Conservation (phyloP, 2,888 invertebrate genomes). For the Dexiosoma caninum region DNA sequence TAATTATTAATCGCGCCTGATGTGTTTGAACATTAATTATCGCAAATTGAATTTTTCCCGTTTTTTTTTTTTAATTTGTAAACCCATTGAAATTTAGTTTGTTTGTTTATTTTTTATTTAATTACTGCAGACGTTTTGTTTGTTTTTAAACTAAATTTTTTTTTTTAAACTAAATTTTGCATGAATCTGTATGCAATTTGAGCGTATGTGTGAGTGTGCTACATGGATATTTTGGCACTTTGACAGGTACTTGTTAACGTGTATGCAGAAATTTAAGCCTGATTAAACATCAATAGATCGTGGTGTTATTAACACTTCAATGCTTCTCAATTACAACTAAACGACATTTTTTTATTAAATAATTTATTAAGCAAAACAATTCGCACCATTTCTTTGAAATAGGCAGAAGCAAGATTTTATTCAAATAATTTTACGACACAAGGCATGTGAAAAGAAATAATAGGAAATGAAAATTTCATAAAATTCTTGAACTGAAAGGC, state of each 20-base stretch:
- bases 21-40: constrained; percentile 71
- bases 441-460: too few relatives aligned
- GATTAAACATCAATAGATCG: constrained; percentile 60
- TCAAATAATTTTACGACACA: too few relatives aligned
- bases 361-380: background rate
- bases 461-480: too few relatives aligned
- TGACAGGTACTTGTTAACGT: constrained; percentile 51
- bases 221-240: constrained; percentile 55
- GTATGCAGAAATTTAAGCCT: constrained; percentile 45
- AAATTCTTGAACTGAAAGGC: too few relatives aligned
- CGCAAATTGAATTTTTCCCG: constrained; percentile 55
- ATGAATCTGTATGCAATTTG: constrained; percentile 26
- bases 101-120: constrained; percentile 30
- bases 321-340: constrained; percentile 47
- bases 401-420: background rate
- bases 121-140: constrained; percentile 55
- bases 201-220: background rate
- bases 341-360: background rate
- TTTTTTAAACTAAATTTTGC: constrained; percentile 28
- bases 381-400: background rate
- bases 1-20: constrained; percentile 73
- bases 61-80: constrained; percentile 19
- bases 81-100: constrained; percentile 7
- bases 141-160: constrained; percentile 55
- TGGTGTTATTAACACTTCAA: constrained; percentile 60